A percentile compares a stretch with the other conserved stretches of the same genome.
These are phyloP conservation scores for Addax nasomaculatus DNA, from an alignment of 2,113 vertebrate genomes.

Conservation along the genomic window DNA sequence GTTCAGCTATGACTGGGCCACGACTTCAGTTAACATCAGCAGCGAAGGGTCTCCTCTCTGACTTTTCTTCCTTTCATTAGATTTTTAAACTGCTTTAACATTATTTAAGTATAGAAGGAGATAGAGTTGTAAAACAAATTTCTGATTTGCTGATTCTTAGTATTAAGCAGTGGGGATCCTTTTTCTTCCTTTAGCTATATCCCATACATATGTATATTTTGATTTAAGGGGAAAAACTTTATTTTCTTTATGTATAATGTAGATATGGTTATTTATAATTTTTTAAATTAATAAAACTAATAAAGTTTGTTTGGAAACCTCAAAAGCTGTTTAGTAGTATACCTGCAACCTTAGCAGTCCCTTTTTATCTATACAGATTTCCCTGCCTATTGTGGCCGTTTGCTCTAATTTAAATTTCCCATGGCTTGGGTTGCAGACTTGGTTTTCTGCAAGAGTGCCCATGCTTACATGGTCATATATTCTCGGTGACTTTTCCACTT, in stretches of 20 bases:
- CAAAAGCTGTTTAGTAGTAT: slow-evolving; percentile 83
- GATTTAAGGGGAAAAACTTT: slow-evolving; percentile 74
- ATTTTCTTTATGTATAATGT: slow-evolving; percentile 81
- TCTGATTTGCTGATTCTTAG: slow-evolving; percentile 33
- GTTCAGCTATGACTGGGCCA: not conserved
- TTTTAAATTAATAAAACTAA: slow-evolving; percentile 89
- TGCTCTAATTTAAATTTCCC: slow-evolving; percentile 92
- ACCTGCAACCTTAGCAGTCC: slow-evolving; percentile 86
- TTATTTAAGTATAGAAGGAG: slow-evolving; percentile 41
- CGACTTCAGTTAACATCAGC: not conserved
- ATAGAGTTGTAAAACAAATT: slow-evolving; percentile 29
- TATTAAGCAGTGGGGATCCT: slow-evolving; percentile 67
- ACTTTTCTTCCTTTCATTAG: not conserved
- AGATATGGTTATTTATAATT: slow-evolving; percentile 83
- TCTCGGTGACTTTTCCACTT: slow-evolving; percentile 80
- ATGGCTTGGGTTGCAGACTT: slow-evolving; percentile 87
- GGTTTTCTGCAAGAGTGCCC: slow-evolving; percentile 98
- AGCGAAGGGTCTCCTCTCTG: not conserved
- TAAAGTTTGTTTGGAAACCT: slow-evolving; percentile 87
- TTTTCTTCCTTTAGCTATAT: slow-evolving; percentile 50
- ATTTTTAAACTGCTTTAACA: not conserved
- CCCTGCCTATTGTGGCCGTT: slow-evolving; percentile 76
- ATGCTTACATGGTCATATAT: slow-evolving; percentile 87
- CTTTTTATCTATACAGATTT: slow-evolving; percentile 77
- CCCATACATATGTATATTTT: slow-evolving; percentile 78